Percentiles rank a stretch among this genome's conserved stretches.
Evolutionary conservation across 2,888 invertebrate species (phyloP).

Genomic region (Hololepta plana): DNA sequence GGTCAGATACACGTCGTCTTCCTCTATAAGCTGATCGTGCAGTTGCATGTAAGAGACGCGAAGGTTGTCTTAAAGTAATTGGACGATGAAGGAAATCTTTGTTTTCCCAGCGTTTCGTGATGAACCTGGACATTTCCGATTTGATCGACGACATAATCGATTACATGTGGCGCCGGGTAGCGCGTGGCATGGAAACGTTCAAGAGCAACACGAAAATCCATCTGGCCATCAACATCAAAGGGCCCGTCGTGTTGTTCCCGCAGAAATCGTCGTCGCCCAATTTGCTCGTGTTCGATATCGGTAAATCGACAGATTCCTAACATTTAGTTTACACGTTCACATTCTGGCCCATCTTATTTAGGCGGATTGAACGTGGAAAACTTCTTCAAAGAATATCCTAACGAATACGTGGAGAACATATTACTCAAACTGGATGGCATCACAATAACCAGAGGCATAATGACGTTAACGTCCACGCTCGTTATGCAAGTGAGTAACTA

Average conservation of each 20-base stretch:
- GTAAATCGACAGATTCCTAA: conserved; percentile 25
- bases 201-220: conserved; percentile 23
- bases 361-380: too few relatives aligned
- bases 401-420: conserved; percentile 48
- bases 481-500: conserved; percentile 42
- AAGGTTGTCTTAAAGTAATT: too few relatives aligned
- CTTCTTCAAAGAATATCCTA: conserved; percentile 40
- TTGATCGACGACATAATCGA: conserved; percentile 15
- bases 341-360: background rate
- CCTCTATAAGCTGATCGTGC: conserved; percentile 42
- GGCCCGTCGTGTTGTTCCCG: conserved; percentile 57
- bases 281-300: conserved; percentile 55
- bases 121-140: conserved; percentile 20
- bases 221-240: conserved; percentile 31
- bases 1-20: conserved; percentile 56
- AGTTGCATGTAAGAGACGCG: conserved; percentile 44
- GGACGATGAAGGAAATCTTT: too few relatives aligned
- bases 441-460: conserved; percentile 49
- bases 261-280: conserved; percentile 66
- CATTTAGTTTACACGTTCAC: too few relatives aligned
- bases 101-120: conserved; percentile 20
- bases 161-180: conserved; percentile 13
- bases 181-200: conserved; percentile 20
- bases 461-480: conserved; percentile 51
- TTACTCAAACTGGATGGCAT: conserved; percentile 48